Percentiles rank a stretch among this genome's conserved stretches.
Evolutionary conservation across 2,888 invertebrate species (phyloP).

Genomic region (Mythimna ferrago): DNA sequence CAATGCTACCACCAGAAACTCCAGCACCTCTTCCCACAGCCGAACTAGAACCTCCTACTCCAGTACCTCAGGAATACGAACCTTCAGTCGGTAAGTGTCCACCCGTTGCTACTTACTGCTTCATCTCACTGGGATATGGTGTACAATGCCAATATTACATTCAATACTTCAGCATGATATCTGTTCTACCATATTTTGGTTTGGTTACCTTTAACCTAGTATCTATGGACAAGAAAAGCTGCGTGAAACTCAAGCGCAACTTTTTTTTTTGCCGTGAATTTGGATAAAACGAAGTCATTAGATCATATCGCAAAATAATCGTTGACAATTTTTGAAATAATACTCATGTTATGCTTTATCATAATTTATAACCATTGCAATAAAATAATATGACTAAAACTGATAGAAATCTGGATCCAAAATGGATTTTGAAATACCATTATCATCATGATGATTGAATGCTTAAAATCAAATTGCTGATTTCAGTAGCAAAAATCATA

Average conservation of each 20-base stretch:
- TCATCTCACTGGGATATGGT: slow-evolving; percentile 52
- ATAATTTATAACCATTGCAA: slow-evolving; percentile 29
- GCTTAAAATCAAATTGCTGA: background rate
- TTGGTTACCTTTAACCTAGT: slow-evolving; percentile 26
- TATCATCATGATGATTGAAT: background rate
- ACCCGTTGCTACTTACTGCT: slow-evolving; percentile 9
- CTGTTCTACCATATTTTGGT: slow-evolving; percentile 47
- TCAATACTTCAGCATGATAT: slow-evolving; percentile 39
- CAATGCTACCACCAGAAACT: slow-evolving; percentile 80
- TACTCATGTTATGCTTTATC: slow-evolving; percentile 18
- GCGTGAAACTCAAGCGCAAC: background rate
- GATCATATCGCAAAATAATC: slow-evolving; percentile 8
- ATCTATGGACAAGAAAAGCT: slow-evolving; percentile 8
- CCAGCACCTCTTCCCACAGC: slow-evolving; percentile 74
- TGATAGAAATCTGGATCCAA: slow-evolving; percentile 8
- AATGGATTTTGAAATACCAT: background rate
- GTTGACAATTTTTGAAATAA: background rate
- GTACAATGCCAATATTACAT: slow-evolving; percentile 31
- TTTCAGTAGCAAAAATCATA: slow-evolving; percentile 2
- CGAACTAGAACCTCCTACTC: slow-evolving; percentile 87
- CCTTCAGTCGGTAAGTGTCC: slow-evolving; percentile 85
- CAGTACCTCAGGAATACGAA: slow-evolving; percentile 88
- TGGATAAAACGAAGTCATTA: too few species aligned
- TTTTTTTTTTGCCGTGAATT: background rate
- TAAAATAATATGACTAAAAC: slow-evolving; percentile 2